Conservation (phyloP, 2,888 invertebrate genomes). For the Hoplodrina blanda region DNA sequence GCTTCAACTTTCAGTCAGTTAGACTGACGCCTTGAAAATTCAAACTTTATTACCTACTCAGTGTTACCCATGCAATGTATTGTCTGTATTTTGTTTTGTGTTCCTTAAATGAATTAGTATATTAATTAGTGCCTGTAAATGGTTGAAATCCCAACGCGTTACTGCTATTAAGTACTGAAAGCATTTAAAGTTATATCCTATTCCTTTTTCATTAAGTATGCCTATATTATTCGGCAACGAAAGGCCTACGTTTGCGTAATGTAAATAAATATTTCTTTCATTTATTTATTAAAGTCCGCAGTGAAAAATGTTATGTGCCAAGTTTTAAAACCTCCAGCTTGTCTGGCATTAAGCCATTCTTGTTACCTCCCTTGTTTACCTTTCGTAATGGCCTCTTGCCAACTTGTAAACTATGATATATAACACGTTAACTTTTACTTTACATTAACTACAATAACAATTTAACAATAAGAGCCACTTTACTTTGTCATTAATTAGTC, state of each 20-base stretch:
- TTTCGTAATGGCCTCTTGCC: constrained; percentile 63
- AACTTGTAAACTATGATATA: constrained; percentile 53
- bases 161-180: not conserved
- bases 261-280: constrained; percentile 12
- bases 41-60: no score
- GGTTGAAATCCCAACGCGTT: not conserved
- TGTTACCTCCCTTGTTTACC: constrained; percentile 65
- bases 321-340: constrained; percentile 59
- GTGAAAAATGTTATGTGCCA: constrained; percentile 58
- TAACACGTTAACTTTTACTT: constrained; percentile 49
- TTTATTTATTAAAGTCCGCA: constrained; percentile 31
- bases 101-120: no score
- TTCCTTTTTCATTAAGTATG: not conserved
- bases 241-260: not conserved
- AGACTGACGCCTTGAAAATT: no score
- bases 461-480: constrained; percentile 25
- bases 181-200: not conserved
- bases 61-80: no score
- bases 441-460: constrained; percentile 36
- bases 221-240: not conserved
- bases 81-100: no score
- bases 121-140: no score
- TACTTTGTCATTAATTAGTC: constrained; percentile 12
- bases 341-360: constrained; percentile 69
- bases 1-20: no score